These are phyloP conservation scores for Medauroidea extradentata DNA, from an alignment of 1,140 invertebrate species.

Conservation along the genomic window DNA sequence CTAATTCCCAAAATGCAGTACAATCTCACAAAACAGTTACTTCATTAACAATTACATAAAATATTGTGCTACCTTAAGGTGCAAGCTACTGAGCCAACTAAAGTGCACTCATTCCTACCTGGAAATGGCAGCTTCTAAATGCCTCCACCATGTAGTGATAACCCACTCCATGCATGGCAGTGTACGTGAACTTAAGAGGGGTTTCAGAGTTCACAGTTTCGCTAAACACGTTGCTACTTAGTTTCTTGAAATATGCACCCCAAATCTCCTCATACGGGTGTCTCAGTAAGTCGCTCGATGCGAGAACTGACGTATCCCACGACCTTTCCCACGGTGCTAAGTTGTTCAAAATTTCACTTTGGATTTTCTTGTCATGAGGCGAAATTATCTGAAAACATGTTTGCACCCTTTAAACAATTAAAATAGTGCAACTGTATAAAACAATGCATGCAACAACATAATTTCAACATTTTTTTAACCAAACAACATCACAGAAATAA, in stretches of 20 bases:
- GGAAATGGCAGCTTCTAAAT: slow-evolving; percentile 69
- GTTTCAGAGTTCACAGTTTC: slow-evolving; percentile 55
- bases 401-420: too few species aligned
- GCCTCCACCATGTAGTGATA: slow-evolving; percentile 71
- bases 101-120: too few species aligned
- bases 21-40: too few species aligned
- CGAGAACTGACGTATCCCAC: slow-evolving; percentile 54
- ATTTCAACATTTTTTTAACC: too few species aligned
- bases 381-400: slow-evolving; percentile 74
- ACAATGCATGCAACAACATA: too few species aligned
- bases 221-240: slow-evolving; percentile 51
- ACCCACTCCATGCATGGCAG: slow-evolving; percentile 97
- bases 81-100: too few species aligned
- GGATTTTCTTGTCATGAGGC: slow-evolving; percentile 87
- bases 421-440: too few species aligned
- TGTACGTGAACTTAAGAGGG: slow-evolving; percentile 76
- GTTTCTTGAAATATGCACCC: slow-evolving; percentile 59
- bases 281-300: slow-evolving; percentile 42
- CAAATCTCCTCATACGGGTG: slow-evolving; percentile 59
- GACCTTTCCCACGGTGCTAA: slow-evolving; percentile 63
- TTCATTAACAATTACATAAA: too few species aligned
- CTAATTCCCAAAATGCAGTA: too few species aligned
- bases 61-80: too few species aligned
- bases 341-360: slow-evolving; percentile 72
- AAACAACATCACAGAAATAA: too few species aligned